Percentiles rank a stretch among this genome's conserved stretches.
Evolutionary conservation across 37 sponge, comb jelly and placozoan species (phyloP).

Genomic region (Theonella swinhoei): DNA sequence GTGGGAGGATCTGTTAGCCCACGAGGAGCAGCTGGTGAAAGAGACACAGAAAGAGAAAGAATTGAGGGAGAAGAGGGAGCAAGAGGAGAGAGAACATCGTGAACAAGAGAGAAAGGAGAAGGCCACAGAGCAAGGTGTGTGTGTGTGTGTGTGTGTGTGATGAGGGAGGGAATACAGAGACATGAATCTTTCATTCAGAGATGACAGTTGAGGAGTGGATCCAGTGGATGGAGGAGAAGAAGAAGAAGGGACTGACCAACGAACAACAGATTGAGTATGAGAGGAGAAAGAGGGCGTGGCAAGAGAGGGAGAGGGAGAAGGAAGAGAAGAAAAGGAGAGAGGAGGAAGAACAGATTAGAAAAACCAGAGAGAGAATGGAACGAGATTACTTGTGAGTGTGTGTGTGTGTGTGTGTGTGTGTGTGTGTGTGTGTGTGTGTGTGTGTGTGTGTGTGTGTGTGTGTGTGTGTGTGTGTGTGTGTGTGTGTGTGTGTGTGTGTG

Average conservation of each 20-base stretch:
- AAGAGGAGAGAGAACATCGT: slow-evolving; percentile 32
- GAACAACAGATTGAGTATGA: slow-evolving; percentile 57
- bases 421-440: slow-evolving; percentile 1
- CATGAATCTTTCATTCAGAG: slow-evolving; percentile 21
- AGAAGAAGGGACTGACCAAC: slow-evolving; percentile 46
- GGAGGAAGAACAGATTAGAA: slow-evolving; percentile 44
- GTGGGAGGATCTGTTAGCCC: slow-evolving; percentile 1
- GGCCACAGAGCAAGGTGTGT: slow-evolving; percentile 5
- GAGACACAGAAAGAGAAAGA: slow-evolving; percentile 47
- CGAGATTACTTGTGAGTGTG: slow-evolving; percentile 44
- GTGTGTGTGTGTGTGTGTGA: not conserved
- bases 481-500: slow-evolving; percentile 1
- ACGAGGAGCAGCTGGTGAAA: slow-evolving; percentile 37
- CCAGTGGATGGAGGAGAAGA: slow-evolving; percentile 63
- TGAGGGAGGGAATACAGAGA: not conserved
- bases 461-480: not conserved
- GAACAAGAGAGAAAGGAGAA: slow-evolving; percentile 41
- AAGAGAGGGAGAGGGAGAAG: slow-evolving; percentile 28
- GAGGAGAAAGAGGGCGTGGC: slow-evolving; percentile 36
- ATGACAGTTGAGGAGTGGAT: slow-evolving; percentile 76
- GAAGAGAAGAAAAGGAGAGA: slow-evolving; percentile 50
- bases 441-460: not conserved
- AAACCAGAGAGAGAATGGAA: slow-evolving; percentile 33
- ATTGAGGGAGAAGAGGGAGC: slow-evolving; percentile 25
- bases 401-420: slow-evolving; percentile 32